These are phyloP conservation scores for Pantherophis alleghaniensis DNA, from an alignment of 2,797 vertebrate species.

Conservation along the genomic window DNA sequence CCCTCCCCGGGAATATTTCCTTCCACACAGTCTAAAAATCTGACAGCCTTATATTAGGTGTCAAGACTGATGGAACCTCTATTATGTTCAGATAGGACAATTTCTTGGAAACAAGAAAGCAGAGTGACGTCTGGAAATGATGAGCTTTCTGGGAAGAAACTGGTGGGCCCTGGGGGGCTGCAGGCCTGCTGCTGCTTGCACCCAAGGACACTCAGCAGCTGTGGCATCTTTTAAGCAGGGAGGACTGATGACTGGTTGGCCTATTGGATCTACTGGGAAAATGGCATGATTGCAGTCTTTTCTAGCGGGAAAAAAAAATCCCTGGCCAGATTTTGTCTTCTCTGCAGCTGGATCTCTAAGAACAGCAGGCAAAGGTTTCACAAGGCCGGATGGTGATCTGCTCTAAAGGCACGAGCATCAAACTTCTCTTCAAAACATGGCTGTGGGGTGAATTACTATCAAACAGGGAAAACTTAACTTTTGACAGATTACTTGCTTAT, in stretches of 20 bases:
- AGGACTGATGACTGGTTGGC: not conserved
- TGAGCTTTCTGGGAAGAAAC: not conserved
- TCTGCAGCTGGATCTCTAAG: not conserved
- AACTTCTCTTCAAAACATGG: not conserved
- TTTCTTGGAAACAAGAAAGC: not conserved
- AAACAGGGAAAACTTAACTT: not conserved
- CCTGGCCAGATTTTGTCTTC: not conserved
- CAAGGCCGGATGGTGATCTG: not conserved
- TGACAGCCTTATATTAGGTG: too few species aligned
- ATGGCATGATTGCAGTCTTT: not conserved
- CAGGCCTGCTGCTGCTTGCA: not conserved
- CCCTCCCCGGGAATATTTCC: not conserved
- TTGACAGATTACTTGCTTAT: not conserved
- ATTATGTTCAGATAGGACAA: not conserved
- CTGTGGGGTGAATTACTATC: not conserved
- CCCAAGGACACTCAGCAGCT: not conserved
- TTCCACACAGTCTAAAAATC: not conserved
- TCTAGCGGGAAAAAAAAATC: not conserved
- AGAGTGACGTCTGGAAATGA: not conserved
- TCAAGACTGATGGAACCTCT: not conserved
- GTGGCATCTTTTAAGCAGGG: not conserved
- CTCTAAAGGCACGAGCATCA: not conserved
- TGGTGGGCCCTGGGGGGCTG: not conserved
- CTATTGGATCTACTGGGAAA: not conserved
- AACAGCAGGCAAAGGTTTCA: not conserved